Percentiles rank a stretch among this genome's conserved stretches.
Evolutionary conservation across 2,797 vertebrate species (phyloP).

Genomic region (Eupleurogrammus muticus): DNA sequence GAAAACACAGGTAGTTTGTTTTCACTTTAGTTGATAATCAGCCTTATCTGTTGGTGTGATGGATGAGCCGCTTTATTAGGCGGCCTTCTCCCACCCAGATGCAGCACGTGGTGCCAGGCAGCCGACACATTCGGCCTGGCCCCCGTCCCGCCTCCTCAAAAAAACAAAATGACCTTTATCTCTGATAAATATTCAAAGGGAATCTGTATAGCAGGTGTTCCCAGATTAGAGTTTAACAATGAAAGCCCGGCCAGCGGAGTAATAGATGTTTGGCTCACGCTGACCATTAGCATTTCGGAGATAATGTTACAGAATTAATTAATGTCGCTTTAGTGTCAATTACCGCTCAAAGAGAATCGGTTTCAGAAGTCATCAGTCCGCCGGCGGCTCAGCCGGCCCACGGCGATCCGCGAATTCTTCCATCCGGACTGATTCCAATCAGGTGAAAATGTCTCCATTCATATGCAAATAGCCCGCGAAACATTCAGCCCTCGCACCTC

Average conservation of each 20-base stretch:
- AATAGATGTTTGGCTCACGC: slow-evolving; percentile 28
- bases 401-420: slow-evolving; percentile 25
- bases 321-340: slow-evolving; percentile 47
- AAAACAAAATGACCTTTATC: slow-evolving; percentile 66
- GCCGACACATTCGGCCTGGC: slow-evolving; percentile 25
- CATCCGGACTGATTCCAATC: slow-evolving; percentile 45
- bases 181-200: slow-evolving; percentile 47
- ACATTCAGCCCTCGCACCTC: slow-evolving; percentile 45
- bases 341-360: slow-evolving; percentile 24
- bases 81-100: slow-evolving; percentile 16
- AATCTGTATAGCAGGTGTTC: slow-evolving; percentile 65
- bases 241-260: slow-evolving; percentile 38
- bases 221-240: slow-evolving; percentile 60
- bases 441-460: slow-evolving; percentile 65
- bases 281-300: slow-evolving; percentile 60
- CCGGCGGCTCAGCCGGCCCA: neutral
- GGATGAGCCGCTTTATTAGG: slow-evolving; percentile 46
- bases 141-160: slow-evolving; percentile 27
- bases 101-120: slow-evolving; percentile 3
- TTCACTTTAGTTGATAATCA: neutral
- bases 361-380: slow-evolving; percentile 27
- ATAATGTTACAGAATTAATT: slow-evolving; percentile 69
- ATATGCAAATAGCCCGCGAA: slow-evolving; percentile 67
- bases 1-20: neutral
- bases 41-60: neutral